A percentile compares a stretch with the other conserved stretches of the same genome.
These are phyloP conservation scores for Pseudococcus longispinus DNA, from an alignment of 2,888 invertebrate genomes.

Conservation along the genomic window DNA sequence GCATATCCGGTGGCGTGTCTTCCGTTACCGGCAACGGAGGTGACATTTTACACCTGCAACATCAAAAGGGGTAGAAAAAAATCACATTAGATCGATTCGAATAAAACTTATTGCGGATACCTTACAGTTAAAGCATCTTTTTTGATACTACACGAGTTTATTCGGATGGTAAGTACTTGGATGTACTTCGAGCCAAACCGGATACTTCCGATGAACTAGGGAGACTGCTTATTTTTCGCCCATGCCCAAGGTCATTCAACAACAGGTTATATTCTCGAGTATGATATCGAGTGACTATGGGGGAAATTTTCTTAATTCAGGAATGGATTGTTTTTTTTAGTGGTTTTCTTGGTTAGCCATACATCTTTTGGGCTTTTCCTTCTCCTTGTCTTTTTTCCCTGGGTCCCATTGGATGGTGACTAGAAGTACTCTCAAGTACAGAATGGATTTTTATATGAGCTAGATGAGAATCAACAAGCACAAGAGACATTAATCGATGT, in stretches of 20 bases:
- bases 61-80: background rate
- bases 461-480: too few species aligned
- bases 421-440: too few species aligned
- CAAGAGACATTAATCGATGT: too few species aligned
- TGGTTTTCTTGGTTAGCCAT: too few species aligned
- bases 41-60: constrained; percentile 59
- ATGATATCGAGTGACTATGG: background rate
- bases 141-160: background rate
- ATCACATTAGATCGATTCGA: background rate
- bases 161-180: background rate
- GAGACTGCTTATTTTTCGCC: background rate
- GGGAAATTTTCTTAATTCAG: background rate
- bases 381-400: too few species aligned
- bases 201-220: background rate
- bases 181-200: background rate
- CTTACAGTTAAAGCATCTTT: too few species aligned
- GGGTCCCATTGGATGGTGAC: too few species aligned
- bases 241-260: background rate
- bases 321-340: background rate
- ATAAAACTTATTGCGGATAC: too few species aligned
- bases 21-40: constrained; percentile 68
- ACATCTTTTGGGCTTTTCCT: too few species aligned
- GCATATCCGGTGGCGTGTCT: constrained; percentile 74
- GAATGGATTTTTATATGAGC: too few species aligned
- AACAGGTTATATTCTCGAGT: background rate